Evolutionary conservation across 2,797 vertebrate species (phyloP).

Genomic region (Tapera naevia): DNA sequence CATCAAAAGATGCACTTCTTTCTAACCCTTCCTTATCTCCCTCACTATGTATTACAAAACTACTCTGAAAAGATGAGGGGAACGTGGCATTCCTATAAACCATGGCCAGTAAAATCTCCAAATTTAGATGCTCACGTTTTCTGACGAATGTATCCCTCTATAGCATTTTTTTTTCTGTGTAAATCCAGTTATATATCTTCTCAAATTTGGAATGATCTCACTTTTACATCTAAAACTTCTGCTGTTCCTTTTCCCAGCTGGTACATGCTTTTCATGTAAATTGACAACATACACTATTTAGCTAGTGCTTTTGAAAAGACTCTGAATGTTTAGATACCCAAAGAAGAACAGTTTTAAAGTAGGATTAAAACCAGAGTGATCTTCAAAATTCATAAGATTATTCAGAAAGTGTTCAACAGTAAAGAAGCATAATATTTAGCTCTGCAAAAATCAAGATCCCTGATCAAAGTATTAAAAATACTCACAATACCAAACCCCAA

Average conservation of each 20-base stretch:
- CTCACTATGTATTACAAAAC: background rate
- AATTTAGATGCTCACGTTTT: background rate
- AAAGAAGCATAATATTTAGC: background rate
- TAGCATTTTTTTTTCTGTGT: background rate
- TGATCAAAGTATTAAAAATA: background rate
- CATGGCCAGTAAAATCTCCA: background rate
- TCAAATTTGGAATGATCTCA: background rate
- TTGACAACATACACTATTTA: background rate
- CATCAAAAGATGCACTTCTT: constrained; percentile 1
- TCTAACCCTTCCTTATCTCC: background rate
- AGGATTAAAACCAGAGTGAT: background rate
- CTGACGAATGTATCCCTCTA: background rate
- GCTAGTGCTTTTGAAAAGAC: background rate
- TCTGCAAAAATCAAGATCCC: background rate
- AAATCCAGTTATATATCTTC: background rate
- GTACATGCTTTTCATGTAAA: background rate
- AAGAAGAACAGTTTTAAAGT: background rate
- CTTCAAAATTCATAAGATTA: background rate
- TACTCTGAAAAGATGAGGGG: background rate
- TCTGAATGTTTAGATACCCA: background rate
- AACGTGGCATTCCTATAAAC: background rate
- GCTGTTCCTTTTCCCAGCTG: background rate
- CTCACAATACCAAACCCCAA: rapidly evolving
- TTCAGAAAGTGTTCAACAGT: background rate
- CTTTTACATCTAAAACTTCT: background rate